A percentile compares a stretch with the other conserved stretches of the same genome.
These are phyloP conservation scores for Netelia melanura DNA, from an alignment of 2,888 invertebrate genomes.

Conservation along the genomic window DNA sequence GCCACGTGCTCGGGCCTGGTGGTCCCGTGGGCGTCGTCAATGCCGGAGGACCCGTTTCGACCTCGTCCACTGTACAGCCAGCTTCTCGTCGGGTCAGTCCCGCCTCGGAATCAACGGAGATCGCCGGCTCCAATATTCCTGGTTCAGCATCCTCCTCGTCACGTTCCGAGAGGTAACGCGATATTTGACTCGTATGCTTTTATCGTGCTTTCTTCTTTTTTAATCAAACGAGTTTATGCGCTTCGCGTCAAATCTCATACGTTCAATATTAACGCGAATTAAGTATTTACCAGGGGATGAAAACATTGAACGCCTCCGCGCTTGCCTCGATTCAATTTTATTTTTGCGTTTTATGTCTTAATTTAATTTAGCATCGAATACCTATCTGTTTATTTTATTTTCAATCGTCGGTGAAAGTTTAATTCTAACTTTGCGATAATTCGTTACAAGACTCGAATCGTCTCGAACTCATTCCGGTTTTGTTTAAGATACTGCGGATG, in stretches of 20 bases:
- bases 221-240: neutral
- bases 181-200: neutral
- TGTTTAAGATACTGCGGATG: neutral
- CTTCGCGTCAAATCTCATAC: neutral
- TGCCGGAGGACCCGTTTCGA: constrained; percentile 84
- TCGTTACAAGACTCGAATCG: too few relatives aligned
- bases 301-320: too few relatives aligned
- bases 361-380: neutral
- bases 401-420: neutral
- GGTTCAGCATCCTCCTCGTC: constrained; percentile 67
- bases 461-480: neutral
- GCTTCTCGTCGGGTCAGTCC: constrained; percentile 84
- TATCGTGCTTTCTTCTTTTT: neutral
- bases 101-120: constrained; percentile 84
- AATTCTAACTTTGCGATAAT: neutral
- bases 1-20: constrained; percentile 74
- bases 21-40: constrained; percentile 79
- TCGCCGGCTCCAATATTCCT: constrained; percentile 72
- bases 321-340: too few relatives aligned
- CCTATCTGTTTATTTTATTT: neutral
- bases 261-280: neutral
- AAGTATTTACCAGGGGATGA: too few relatives aligned
- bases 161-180: constrained; percentile 80
- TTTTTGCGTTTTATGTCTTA: neutral
- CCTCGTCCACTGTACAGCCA: constrained; percentile 79